Base-by-base conservation (phyloP, 1,140 invertebrate genomes). In the Orchesella cincta region DNA sequence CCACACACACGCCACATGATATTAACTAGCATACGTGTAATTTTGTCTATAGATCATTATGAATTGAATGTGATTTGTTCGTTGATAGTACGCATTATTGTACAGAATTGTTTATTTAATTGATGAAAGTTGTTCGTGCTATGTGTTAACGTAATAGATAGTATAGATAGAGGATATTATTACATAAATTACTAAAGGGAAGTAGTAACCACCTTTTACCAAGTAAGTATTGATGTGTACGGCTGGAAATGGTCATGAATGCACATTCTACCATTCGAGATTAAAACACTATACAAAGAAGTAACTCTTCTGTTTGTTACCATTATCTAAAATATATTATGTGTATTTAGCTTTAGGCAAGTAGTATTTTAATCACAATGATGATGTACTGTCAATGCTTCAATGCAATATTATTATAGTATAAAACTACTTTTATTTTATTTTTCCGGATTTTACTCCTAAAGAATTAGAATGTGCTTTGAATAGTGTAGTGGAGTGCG, bases 341-440 rank as follows among this genome's bases (percentile, higher is more conserved):
- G n/a, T n/a, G n/a, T n/a, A n/a, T n/a, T n/a, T n/a, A n/a, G n/a
- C n/a, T n/a, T 46, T 46, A 46, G 39, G 39, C 20, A 20, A 46
- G 20, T 46, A 20, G 8, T 20, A 20, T 46, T 46, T 20, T 46
- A 8, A 46, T 46, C 39, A 12, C 39, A 46, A 12, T 46, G 8
- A 8, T 46, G 8, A 46, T 46, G 8, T 20, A 46, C 20, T 12
- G 8, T 46, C 62, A 67, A 67, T 67, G 62, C 62, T 67, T 67
- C 62, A 67, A 67, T 67, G 62, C 62, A 67, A 67, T 67, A 67
- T 31, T 67, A 67, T 67, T 31, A 46, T 20, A n/a, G n/a, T n/a
- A n/a, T n/a, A n/a, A n/a, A n/a, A n/a, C n/a, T n/a, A n/a, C n/a
- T n/a, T n/a, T n/a, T n/a, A n/a, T n/a, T n/a, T n/a, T n/a, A n/a